Percentiles rank a stretch among this genome's conserved stretches.
Evolutionary conservation across 1,140 invertebrate species (phyloP).

Genomic region (Trichoplusia ni): DNA sequence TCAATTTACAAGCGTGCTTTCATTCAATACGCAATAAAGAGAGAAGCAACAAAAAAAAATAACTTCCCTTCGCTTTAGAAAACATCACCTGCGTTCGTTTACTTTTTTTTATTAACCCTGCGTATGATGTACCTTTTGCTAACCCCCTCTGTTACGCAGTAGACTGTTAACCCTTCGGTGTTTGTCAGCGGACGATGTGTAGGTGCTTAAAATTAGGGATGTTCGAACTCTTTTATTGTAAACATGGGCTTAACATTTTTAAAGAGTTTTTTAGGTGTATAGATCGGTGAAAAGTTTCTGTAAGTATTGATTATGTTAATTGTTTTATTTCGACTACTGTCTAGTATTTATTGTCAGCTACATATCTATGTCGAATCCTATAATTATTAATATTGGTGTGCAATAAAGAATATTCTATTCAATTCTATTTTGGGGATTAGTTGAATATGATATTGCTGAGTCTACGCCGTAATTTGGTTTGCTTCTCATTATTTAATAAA

Average conservation of each 20-base stretch:
- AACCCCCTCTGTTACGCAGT: conserved; percentile 62
- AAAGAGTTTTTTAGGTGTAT: too few relatives aligned
- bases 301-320: too few relatives aligned
- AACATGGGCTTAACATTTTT: conserved; percentile 31
- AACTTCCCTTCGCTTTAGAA: conserved; percentile 25
- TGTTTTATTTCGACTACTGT: too few relatives aligned
- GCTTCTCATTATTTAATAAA: too few relatives aligned
- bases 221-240: conserved; percentile 44
- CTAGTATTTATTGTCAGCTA: too few relatives aligned
- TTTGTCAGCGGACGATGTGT: conserved; percentile 56
- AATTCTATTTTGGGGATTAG: too few relatives aligned
- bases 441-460: too few relatives aligned
- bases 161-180: conserved; percentile 75
- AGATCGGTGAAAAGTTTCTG: too few relatives aligned
- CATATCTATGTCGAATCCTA: too few relatives aligned
- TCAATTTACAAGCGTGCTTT: background rate
- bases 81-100: conserved; percentile 40
- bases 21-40: conserved; percentile 9
- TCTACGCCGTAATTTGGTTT: too few relatives aligned
- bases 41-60: background rate
- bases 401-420: too few relatives aligned
- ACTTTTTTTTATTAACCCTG: conserved; percentile 45
- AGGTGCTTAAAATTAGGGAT: conserved; percentile 43
- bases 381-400: too few relatives aligned
- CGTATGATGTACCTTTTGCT: conserved; percentile 51